Percentiles rank a stretch among this genome's conserved stretches.
Conservation (phyloP, 1,140 invertebrate species). For the Drosophila mayri region DNA sequence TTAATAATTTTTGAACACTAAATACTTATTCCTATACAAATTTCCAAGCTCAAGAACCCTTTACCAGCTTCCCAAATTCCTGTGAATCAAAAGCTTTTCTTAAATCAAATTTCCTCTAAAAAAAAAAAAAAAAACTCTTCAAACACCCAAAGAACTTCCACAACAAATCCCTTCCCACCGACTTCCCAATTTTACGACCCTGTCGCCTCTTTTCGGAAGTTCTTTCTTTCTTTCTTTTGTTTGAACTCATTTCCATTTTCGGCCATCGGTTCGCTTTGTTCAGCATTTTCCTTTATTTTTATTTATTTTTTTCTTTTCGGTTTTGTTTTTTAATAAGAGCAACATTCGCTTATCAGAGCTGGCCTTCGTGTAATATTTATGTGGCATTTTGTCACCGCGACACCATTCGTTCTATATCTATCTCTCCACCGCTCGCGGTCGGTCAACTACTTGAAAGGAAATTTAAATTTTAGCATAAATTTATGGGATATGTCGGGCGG, state of each 20-base stretch:
- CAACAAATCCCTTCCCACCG: constrained; percentile 32
- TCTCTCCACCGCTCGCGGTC: constrained; percentile 27
- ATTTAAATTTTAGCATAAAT: constrained; percentile 83
- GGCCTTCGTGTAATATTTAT: constrained; percentile 75
- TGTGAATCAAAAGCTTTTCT: neutral
- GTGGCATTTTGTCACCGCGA: constrained; percentile 75
- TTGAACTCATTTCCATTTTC: constrained; percentile 57
- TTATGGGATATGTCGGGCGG: constrained; percentile 44
- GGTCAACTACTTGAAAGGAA: constrained; percentile 64
- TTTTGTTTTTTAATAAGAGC: constrained; percentile 55
- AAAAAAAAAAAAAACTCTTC: neutral
- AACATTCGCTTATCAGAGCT: constrained; percentile 75
- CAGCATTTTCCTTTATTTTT: constrained; percentile 51
- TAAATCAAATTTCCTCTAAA: neutral
- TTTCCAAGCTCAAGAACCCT: neutral
- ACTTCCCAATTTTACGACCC: constrained; percentile 26
- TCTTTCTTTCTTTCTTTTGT: constrained; percentile 46
- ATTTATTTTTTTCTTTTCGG: constrained; percentile 5
- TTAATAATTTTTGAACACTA: neutral
- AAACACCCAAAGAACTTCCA: constrained; percentile 14
- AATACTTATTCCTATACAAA: neutral
- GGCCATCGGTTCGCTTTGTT: constrained; percentile 53
- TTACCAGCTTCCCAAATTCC: neutral
- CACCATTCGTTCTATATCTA: constrained; percentile 65
- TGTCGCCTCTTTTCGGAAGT: constrained; percentile 51